Evolutionary conservation across 2,888 invertebrate species (phyloP).

Genomic region (Stegophylla sp.): DNA sequence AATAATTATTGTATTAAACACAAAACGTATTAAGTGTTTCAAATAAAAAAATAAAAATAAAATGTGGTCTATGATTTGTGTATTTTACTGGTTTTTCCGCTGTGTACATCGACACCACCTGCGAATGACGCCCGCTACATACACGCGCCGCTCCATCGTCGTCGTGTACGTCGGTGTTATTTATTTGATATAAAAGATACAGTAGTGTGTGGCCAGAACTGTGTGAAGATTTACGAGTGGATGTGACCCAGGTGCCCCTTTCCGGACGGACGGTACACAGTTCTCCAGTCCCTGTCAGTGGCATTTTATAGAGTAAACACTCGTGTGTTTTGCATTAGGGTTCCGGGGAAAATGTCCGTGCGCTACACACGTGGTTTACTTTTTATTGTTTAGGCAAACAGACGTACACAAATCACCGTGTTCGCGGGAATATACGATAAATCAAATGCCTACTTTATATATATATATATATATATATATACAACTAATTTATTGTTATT

Average conservation of each 20-base stretch:
- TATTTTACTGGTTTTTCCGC: slow-evolving; percentile 5
- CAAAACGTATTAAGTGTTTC: not conserved
- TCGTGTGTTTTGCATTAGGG: slow-evolving; percentile 31
- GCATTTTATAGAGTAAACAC: slow-evolving; percentile 52
- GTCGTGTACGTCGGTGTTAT: slow-evolving; percentile 35
- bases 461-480: too few species aligned
- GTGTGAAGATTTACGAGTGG: slow-evolving; percentile 53
- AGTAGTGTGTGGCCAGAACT: slow-evolving; percentile 47
- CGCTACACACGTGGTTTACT: not conserved
- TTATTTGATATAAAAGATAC: slow-evolving; percentile 53
- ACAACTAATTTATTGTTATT: slow-evolving; percentile 21
- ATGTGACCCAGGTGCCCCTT: slow-evolving; percentile 52
- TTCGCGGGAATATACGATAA: not conserved
- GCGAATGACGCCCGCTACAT: slow-evolving; percentile 25
- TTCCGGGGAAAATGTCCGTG: not conserved
- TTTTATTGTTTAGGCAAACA: not conserved
- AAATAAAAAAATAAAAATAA: not conserved
- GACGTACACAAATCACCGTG: not conserved
- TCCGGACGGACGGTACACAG: slow-evolving; percentile 25
- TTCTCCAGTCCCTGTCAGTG: slow-evolving; percentile 33
- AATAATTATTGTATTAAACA: too few species aligned
- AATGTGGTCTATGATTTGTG: not conserved
- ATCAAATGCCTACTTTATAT: not conserved
- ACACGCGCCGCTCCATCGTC: too few species aligned
- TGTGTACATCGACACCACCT: slow-evolving; percentile 42